Evolutionary conservation across 2,888 invertebrate genomes (phyloP).

Genomic region (Lysandra bellargus): DNA sequence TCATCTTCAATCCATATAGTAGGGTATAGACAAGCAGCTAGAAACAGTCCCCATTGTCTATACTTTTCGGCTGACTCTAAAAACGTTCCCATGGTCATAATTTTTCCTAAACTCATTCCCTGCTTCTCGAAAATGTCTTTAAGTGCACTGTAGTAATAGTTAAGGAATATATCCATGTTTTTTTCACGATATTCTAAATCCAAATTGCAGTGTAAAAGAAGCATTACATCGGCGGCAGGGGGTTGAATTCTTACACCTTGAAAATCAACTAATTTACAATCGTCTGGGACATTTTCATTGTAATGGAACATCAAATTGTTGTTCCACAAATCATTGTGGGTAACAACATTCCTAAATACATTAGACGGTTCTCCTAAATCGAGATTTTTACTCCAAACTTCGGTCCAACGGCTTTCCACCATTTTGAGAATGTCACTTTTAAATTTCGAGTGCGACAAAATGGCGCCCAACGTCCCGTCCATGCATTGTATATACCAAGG

Average conservation of each 20-base stretch:
- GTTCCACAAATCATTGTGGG: slow-evolving; percentile 83
- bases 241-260: slow-evolving; percentile 84
- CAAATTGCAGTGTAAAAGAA: slow-evolving; percentile 78
- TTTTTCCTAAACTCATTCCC: slow-evolving; percentile 58
- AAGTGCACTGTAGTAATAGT: slow-evolving; percentile 79
- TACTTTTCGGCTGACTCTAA: slow-evolving; percentile 69
- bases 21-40: slow-evolving; percentile 76
- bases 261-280: slow-evolving; percentile 85
- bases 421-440: slow-evolving; percentile 45
- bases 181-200: slow-evolving; percentile 69
- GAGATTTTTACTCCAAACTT: slow-evolving; percentile 58
- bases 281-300: slow-evolving; percentile 62
- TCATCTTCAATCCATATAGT: slow-evolving; percentile 77
- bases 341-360: slow-evolving; percentile 73
- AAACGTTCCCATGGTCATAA: slow-evolving; percentile 69
- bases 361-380: slow-evolving; percentile 53
- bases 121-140: slow-evolving; percentile 59
- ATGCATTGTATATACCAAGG: slow-evolving; percentile 66
- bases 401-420: slow-evolving; percentile 56
- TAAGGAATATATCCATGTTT: slow-evolving; percentile 72
- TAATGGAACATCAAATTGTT: slow-evolving; percentile 83
- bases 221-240: slow-evolving; percentile 83
- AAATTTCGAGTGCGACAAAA: slow-evolving; percentile 61
- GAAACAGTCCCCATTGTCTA: slow-evolving; percentile 77
- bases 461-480: slow-evolving; percentile 58